These are phyloP conservation scores for Chrysolina haemoptera DNA, from an alignment of 2,888 invertebrate species.

Conservation along the genomic window DNA sequence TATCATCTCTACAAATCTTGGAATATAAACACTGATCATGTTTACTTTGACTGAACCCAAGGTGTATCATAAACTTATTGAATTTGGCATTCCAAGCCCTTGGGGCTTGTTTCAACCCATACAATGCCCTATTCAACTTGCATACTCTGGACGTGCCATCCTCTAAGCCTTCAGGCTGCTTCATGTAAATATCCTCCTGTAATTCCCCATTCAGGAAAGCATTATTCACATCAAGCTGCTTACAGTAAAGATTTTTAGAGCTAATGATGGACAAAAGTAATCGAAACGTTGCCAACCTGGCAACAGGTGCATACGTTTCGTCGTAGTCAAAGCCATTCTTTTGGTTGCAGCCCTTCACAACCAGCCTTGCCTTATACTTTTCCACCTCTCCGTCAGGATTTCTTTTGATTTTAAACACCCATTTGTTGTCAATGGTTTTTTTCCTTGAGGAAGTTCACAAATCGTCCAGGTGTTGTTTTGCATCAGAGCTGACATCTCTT, in stretches of 20 bases:
- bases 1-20: too few species aligned
- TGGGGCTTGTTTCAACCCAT: too few species aligned
- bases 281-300: conserved; percentile 17
- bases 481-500: conserved; percentile 15
- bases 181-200: too few species aligned
- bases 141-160: too few species aligned
- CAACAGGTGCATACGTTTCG: conserved; percentile 27
- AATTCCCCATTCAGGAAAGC: conserved; percentile 6
- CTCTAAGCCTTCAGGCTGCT: too few species aligned
- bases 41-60: too few species aligned
- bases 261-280: not conserved
- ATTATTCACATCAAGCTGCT: conserved; percentile 11
- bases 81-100: too few species aligned
- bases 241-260: not conserved
- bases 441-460: conserved; percentile 5
- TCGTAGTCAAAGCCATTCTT: conserved; percentile 20
- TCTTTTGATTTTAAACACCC: conserved; percentile 21
- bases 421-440: not conserved
- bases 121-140: too few species aligned
- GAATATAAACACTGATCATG: too few species aligned
- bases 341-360: conserved; percentile 3
- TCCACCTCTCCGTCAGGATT: conserved; percentile 10
- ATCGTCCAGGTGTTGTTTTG: conserved; percentile 20
- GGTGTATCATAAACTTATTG: too few species aligned
- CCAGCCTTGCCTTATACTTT: conserved; percentile 16